Conservation (phyloP, 2,888 invertebrate species). For the Napeogenes sylphis region DNA sequence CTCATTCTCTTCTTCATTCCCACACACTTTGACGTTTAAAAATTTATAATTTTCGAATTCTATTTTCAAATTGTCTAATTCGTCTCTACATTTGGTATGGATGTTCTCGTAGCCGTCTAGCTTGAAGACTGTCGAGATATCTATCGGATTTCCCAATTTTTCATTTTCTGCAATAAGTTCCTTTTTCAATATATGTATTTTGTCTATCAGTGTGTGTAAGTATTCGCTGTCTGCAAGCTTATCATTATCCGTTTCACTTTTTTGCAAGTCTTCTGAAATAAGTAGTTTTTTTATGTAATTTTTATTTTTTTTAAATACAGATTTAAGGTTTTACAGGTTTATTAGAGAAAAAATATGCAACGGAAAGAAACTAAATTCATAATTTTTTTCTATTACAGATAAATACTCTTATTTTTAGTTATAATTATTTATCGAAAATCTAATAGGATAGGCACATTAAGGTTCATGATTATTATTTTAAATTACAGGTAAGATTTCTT, state of each 20-base stretch:
- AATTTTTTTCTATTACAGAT: no score
- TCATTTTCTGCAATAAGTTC: conserved; percentile 79
- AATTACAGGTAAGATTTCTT: neutral
- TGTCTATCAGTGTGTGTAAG: conserved; percentile 78
- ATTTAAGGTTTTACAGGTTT: no score
- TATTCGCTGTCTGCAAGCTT: conserved; percentile 70
- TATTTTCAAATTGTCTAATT: conserved; percentile 78
- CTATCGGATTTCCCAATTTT: conserved; percentile 78
- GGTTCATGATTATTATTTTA: no score
- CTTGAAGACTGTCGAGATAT: conserved; percentile 75
- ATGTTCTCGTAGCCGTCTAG: conserved; percentile 59
- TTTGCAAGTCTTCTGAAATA: conserved; percentile 43
- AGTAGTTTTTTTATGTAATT: no score
- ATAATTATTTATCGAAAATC: no score
- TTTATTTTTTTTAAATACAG: no score
- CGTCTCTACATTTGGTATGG: conserved; percentile 80
- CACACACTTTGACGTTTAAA: conserved; percentile 37
- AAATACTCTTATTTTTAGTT: no score
- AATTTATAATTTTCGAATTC: conserved; percentile 80
- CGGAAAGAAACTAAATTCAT: no score
- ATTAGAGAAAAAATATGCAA: no score
- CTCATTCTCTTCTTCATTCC: conserved; percentile 51
- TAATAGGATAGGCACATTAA: no score
- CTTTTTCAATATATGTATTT: conserved; percentile 80
- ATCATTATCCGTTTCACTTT: conserved; percentile 70